phyloP scores from a whole-genome alignment of 2,888 invertebrate species.

The Synergus gifuensis region DNA sequence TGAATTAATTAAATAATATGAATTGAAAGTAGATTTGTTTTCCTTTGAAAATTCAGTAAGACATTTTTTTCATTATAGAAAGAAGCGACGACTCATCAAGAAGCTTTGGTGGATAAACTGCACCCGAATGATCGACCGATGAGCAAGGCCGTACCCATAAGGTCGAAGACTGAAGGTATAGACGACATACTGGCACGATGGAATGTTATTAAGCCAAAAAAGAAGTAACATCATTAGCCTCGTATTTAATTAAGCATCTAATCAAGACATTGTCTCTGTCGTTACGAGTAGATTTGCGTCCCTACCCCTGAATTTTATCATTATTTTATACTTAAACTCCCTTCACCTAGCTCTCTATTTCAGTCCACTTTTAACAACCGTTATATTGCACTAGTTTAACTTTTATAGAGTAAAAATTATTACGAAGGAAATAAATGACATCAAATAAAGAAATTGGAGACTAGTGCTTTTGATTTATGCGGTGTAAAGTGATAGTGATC shows the following conservation, averaged over 20 bases:
- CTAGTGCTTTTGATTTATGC: neutral
- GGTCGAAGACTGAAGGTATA: constrained; percentile 51
- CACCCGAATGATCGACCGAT: constrained; percentile 48
- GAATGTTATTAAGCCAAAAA: constrained; percentile 56
- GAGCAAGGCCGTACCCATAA: constrained; percentile 46
- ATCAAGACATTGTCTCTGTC: neutral
- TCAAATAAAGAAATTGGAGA: too few species aligned
- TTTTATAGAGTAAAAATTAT: neutral
- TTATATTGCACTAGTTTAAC: constrained; percentile 15
- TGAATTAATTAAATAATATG: too few species aligned
- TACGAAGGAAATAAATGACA: too few species aligned
- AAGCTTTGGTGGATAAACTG: constrained; percentile 49
- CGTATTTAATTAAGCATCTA: constrained; percentile 23
- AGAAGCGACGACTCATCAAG: neutral
- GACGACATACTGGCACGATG: constrained; percentile 57
- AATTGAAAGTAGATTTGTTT: neutral
- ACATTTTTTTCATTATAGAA: neutral
- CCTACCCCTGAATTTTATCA: neutral
- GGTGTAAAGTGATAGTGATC: constrained; percentile 4
- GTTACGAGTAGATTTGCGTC: constrained; percentile 19
- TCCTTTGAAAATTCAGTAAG: neutral
- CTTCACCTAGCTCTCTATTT: constrained; percentile 12
- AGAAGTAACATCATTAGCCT: constrained; percentile 24
- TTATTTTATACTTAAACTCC: neutral
- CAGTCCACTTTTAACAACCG: neutral